Base-by-base conservation (phyloP, 2,113 vertebrate species). In the Bettongia penicillata region DNA sequence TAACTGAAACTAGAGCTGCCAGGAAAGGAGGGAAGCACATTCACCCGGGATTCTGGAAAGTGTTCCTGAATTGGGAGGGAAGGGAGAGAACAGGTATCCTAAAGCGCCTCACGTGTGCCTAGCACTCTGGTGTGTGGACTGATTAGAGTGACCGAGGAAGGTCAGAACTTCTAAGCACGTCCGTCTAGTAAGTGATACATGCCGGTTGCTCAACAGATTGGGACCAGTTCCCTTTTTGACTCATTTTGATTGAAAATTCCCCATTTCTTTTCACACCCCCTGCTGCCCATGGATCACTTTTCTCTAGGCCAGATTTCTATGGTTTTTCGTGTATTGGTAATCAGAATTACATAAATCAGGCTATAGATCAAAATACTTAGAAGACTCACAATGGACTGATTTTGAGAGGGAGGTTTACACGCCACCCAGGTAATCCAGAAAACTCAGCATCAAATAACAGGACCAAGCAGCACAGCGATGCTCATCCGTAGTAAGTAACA, bases 131-230 rank as follows among this genome's bases (percentile, higher is more conserved):
- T 19, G 37, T 77, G 37, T 19, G 2, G n/a, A 19, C 43, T 19
- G 68, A 1, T n/a, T 19, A 0, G 16, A 77, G 22, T 22, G n/a
- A 22, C 19, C 43, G 37, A 7, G 37, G 68, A 5, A 37, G 28
- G 11, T 1, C 37, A 12, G 11, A 37, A 1, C 14, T 19, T 61
- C 16, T 37, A 19, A 43, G 68, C 1, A 8, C 1, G 22, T 77
- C n/a, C 0, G 19, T 77, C 2, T n/a, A 2, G n/a, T 77, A 22
- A n/a, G 68, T 1, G 37, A 1, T 22, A 11, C 2, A 9, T n/a
- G 68, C 37, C 37, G 19, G 7, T 19, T n/a, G 68, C n/a, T 68
- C 57, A 26, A 16, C 28, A 37, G 14, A 43, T 77, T 22, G n/a
- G 68, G 37, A n/a, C 16, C 16, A 0, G 14, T 7, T 28, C 28